phyloP scores from a whole-genome alignment of 2,797 vertebrate genomes.

The Artibeus jamaicensis region DNA sequence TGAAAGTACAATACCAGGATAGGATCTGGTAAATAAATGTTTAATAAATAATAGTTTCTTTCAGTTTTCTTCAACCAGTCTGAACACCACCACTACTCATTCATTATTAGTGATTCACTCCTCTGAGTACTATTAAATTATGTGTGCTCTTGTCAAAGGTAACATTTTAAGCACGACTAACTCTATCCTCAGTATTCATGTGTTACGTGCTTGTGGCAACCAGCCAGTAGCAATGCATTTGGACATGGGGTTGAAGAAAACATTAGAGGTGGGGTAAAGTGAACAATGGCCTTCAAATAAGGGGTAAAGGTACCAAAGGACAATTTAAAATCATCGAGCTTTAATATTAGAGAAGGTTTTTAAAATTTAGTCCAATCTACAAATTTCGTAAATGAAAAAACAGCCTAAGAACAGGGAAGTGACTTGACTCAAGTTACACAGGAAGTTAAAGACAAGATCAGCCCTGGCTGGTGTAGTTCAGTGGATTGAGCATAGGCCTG shows the following conservation, averaged over 20 bases:
- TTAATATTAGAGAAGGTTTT: conserved; percentile 22
- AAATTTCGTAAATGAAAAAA: conserved; percentile 31
- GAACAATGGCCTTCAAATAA: neutral
- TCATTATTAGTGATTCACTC: neutral
- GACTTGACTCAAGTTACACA: neutral
- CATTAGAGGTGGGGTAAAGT: neutral
- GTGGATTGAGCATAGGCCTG: too few species aligned
- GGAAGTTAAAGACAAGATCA: neutral
- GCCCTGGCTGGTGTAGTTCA: too few species aligned
- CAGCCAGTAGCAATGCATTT: neutral
- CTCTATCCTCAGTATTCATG: neutral
- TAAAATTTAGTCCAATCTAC: neutral
- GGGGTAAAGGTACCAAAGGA: neutral
- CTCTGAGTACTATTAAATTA: neutral
- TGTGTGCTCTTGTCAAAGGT: neutral
- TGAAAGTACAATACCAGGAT: neutral
- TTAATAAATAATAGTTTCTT: neutral
- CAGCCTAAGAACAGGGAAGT: neutral
- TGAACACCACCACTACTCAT: neutral
- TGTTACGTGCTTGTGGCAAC: neutral
- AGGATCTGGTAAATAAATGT: neutral
- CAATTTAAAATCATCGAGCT: neutral
- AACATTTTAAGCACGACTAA: neutral
- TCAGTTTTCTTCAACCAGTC: neutral
- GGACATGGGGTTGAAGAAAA: neutral